Conservation (phyloP, 23 tunicate species). For the Ascidia mentula region DNA sequence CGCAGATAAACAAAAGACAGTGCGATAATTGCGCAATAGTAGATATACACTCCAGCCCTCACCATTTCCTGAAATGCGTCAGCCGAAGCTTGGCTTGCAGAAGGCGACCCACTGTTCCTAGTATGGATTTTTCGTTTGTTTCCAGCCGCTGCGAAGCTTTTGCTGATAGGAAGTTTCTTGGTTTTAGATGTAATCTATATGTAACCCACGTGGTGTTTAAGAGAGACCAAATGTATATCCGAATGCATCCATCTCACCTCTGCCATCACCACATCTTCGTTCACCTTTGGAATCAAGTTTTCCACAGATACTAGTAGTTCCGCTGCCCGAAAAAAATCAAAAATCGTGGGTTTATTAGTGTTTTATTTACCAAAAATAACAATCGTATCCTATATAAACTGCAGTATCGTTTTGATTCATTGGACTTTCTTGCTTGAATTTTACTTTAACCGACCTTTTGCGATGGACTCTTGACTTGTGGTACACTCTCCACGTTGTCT, state of each 20-base stretch:
- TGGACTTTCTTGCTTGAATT: background rate
- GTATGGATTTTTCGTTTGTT: background rate
- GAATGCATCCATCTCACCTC: background rate
- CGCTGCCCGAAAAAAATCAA: too few species aligned
- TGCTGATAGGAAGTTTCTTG: background rate
- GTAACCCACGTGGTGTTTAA: background rate
- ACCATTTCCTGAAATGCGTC: background rate
- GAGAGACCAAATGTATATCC: background rate
- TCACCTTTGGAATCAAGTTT: background rate
- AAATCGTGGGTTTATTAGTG: too few species aligned
- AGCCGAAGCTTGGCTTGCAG: background rate
- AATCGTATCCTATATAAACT: too few species aligned
- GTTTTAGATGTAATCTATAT: background rate
- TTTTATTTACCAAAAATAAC: too few species aligned
- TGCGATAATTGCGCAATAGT: background rate
- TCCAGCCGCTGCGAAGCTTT: background rate
- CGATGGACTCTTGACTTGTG: background rate
- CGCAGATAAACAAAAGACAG: background rate
- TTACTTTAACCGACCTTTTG: background rate
- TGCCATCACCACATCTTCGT: background rate
- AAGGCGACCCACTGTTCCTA: background rate
- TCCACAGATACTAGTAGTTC: background rate
- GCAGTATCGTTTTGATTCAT: too few species aligned
- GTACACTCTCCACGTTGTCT: constrained; percentile 25
- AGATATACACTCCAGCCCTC: background rate